A percentile compares a stretch with the other conserved stretches of the same genome.
Conservation (phyloP, 2,113 vertebrate species). For the Tringa solitaria region DNA sequence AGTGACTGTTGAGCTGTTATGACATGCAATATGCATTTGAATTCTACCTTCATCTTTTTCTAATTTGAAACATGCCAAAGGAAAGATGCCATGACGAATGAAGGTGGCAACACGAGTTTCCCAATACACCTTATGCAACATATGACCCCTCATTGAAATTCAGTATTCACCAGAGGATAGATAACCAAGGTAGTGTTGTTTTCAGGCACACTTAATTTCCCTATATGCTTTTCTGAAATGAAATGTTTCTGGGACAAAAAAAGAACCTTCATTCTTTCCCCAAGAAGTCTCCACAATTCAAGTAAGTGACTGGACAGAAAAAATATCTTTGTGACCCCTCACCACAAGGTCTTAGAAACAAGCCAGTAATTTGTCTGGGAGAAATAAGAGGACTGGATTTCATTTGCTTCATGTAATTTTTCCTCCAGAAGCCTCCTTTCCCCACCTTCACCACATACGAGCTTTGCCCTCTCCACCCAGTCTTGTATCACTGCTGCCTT, state of each 20-base stretch:
- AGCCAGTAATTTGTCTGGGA: fast-evolving
- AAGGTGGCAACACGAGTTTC: neutral
- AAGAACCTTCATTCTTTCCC: neutral
- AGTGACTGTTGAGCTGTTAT: neutral
- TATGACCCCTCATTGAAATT: neutral
- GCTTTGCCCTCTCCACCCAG: neutral
- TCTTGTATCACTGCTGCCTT: neutral
- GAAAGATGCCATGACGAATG: neutral
- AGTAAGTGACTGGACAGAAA: neutral
- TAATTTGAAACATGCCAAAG: neutral
- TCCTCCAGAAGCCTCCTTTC: neutral
- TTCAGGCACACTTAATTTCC: neutral
- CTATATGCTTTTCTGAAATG: neutral
- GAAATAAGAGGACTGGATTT: neutral
- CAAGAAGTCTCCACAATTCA: neutral
- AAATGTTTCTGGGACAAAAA: neutral
- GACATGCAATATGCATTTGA: neutral
- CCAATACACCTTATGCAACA: neutral
- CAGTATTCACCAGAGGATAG: neutral
- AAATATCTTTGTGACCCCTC: neutral
- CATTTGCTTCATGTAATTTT: neutral
- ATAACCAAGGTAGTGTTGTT: neutral
- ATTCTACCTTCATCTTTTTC: neutral
- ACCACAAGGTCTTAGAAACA: neutral
- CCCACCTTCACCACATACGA: neutral